A percentile compares a stretch with the other conserved stretches of the same genome.
Conservation (phyloP, 2,113 vertebrate genomes). For the Perognathus longimembris region DNA sequence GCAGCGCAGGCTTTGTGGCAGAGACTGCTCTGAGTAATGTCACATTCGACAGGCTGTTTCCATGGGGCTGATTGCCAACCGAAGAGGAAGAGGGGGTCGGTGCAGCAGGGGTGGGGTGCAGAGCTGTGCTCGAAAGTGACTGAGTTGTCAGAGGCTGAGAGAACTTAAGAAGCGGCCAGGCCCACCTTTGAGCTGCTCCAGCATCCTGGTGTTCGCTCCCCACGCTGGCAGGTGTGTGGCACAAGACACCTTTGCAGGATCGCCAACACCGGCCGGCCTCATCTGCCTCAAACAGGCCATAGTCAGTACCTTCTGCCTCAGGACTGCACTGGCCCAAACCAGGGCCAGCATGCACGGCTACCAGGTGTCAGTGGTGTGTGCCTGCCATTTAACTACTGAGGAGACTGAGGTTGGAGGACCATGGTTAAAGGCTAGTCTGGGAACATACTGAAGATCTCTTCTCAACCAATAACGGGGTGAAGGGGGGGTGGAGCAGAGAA, state of each 20-base stretch:
- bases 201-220: background rate
- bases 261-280: background rate
- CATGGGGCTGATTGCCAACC: conserved; percentile 7
- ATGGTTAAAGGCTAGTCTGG: too few species aligned
- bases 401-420: too few species aligned
- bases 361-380: too few species aligned
- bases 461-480: too few species aligned
- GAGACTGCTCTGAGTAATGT: background rate
- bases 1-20: background rate
- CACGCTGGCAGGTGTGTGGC: background rate
- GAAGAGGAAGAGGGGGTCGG: rapidly evolving
- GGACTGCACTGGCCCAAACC: background rate
- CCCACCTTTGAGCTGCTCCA: background rate
- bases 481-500: too few species aligned
- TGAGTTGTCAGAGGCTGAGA: background rate
- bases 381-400: too few species aligned
- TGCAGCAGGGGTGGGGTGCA: background rate
- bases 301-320: background rate
- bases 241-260: too few species aligned
- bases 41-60: background rate
- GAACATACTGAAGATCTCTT: too few species aligned
- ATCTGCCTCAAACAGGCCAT: background rate
- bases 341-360: rapidly evolving
- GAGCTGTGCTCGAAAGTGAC: background rate
- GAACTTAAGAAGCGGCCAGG: rapidly evolving